Evolutionary conservation across 1,140 invertebrate species (phyloP).

Genomic region (Atopsyche davidsoni): DNA sequence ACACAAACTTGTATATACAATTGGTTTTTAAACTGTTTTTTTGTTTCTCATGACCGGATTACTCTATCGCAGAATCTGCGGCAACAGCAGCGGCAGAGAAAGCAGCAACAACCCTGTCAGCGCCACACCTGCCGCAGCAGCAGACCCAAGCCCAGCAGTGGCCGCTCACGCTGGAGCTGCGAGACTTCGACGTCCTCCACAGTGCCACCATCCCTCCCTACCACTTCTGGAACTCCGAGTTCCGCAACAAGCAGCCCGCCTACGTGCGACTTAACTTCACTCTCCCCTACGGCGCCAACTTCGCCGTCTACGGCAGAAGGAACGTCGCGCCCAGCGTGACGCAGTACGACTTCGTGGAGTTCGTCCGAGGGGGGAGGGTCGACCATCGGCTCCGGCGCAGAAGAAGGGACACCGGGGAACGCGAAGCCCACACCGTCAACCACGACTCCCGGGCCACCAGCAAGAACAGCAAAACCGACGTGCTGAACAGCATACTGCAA

Average conservation of each 20-base stretch:
- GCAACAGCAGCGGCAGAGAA: slow-evolving; percentile 45
- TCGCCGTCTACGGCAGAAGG: slow-evolving; percentile 87
- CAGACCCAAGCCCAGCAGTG: slow-evolving; percentile 60
- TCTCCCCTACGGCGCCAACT: slow-evolving; percentile 82
- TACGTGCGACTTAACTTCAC: slow-evolving; percentile 87
- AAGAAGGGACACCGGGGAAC: slow-evolving; percentile 35
- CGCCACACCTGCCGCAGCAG: slow-evolving; percentile 54
- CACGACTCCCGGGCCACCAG: slow-evolving; percentile 10
- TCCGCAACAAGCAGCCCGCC: slow-evolving; percentile 79
- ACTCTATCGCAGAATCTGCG: slow-evolving; percentile 51
- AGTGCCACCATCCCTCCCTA: slow-evolving; percentile 76
- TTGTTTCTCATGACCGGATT: too few species aligned
- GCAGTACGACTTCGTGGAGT: slow-evolving; percentile 93
- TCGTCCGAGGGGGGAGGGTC: slow-evolving; percentile 74
- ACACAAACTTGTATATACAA: background rate
- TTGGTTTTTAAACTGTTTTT: slow-evolving; percentile 1
- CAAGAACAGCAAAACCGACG: slow-evolving; percentile 34
- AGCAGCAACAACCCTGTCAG: slow-evolving; percentile 46
- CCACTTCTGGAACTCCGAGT: slow-evolving; percentile 88
- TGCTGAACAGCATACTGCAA: slow-evolving; percentile 49
- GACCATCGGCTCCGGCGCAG: slow-evolving; percentile 64
- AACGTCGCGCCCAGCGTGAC: slow-evolving; percentile 91
- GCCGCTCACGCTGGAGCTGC: slow-evolving; percentile 73
- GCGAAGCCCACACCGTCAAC: slow-evolving; percentile 27
- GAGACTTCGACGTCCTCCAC: slow-evolving; percentile 75